A percentile compares a stretch with the other conserved stretches of the same genome.
Conservation (phyloP, 2,888 invertebrate species). For the Synergus japonicus region DNA sequence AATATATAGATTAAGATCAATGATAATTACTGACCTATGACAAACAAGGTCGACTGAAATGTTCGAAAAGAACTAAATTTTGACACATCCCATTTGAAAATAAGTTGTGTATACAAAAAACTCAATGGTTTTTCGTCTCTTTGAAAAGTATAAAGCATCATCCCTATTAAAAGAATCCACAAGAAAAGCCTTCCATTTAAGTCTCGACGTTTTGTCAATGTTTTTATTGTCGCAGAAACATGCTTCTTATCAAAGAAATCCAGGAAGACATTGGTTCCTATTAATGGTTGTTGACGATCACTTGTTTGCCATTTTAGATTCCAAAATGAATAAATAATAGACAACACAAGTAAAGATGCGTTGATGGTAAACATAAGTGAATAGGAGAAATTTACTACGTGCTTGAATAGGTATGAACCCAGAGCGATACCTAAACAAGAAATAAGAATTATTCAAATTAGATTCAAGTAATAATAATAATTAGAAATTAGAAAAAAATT, state of each 20-base stretch:
- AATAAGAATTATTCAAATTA: slow-evolving; percentile 35
- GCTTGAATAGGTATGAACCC: slow-evolving; percentile 81
- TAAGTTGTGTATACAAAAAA: slow-evolving; percentile 86
- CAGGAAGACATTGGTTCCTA: slow-evolving; percentile 80
- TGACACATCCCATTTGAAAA: slow-evolving; percentile 85
- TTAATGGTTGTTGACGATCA: slow-evolving; percentile 81
- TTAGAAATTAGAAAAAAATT: background rate
- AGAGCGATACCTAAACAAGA: slow-evolving; percentile 78
- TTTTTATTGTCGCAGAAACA: slow-evolving; percentile 81
- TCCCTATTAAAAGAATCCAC: slow-evolving; percentile 84
- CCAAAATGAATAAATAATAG: slow-evolving; percentile 83
- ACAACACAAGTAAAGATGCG: slow-evolving; percentile 80
- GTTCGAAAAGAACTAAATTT: slow-evolving; percentile 87
- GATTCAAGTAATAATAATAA: slow-evolving; percentile 3
- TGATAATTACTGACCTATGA: slow-evolving; percentile 77
- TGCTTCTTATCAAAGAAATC: slow-evolving; percentile 88
- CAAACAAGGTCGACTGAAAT: slow-evolving; percentile 85
- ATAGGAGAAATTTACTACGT: slow-evolving; percentile 83
- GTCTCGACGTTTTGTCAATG: slow-evolving; percentile 81
- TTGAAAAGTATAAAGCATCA: slow-evolving; percentile 90
- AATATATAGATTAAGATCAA: background rate
- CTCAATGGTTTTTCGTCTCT: slow-evolving; percentile 89
- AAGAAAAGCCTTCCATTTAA: slow-evolving; percentile 82
- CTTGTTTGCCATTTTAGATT: slow-evolving; percentile 86
- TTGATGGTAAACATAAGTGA: slow-evolving; percentile 87